Evolutionary conservation across 53 echinoderm and acorn worm species (phyloP).

Genomic region (Mesocentrotus franciscanus): DNA sequence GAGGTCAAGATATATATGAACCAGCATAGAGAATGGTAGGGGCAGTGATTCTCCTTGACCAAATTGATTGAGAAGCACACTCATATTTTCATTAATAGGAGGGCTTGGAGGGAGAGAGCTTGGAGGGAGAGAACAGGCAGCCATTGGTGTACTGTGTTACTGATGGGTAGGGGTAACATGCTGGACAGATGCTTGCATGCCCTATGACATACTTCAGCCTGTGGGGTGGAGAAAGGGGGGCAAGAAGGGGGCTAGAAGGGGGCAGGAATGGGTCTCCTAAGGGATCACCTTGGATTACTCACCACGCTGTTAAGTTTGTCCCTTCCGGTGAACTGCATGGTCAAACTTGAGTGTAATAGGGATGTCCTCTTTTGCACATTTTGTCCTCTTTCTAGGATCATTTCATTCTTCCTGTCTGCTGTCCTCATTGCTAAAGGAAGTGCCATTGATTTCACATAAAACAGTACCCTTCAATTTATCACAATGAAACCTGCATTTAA

Average conservation of each 20-base stretch:
- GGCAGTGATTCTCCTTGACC: too few relatives aligned
- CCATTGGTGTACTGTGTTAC: neutral
- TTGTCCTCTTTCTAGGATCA: constrained; percentile 18
- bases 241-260: neutral
- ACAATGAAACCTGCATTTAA: too few relatives aligned
- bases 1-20: too few relatives aligned
- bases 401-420: neutral
- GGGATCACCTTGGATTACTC: constrained; percentile 14
- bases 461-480: too few relatives aligned
- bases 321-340: neutral
- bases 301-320: neutral
- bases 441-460: neutral
- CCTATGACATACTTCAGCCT: neutral
- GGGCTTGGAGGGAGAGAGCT: neutral
- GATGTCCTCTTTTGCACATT: constrained; percentile 22
- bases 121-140: neutral
- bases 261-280: neutral
- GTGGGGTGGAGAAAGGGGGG: neutral
- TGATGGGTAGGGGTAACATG: neutral
- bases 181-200: neutral
- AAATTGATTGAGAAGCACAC: too few relatives aligned
- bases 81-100: neutral
- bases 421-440: neutral
- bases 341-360: neutral
- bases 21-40: too few relatives aligned